Conservation (phyloP, 1,140 invertebrate species). For the Panagrolaimus sp. region DNA sequence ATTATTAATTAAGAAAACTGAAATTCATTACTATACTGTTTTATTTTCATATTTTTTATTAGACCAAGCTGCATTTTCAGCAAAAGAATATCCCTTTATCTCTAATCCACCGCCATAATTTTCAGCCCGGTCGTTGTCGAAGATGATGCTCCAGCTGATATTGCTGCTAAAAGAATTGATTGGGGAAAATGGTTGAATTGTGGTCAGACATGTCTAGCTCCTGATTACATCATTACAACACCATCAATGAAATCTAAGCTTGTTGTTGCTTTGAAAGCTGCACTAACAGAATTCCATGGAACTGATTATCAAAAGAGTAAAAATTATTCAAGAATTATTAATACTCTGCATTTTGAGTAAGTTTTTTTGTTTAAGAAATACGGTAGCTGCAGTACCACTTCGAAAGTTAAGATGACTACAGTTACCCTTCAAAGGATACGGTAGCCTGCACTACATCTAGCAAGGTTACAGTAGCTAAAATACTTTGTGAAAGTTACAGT, state of each 20-base stretch:
- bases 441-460: too few relatives aligned
- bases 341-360: slow-evolving; percentile 68
- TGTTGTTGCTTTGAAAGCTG: slow-evolving; percentile 63
- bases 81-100: too few relatives aligned
- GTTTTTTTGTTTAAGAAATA: slow-evolving; percentile 32
- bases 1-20: too few relatives aligned
- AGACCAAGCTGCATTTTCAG: too few relatives aligned
- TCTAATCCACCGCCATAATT: too few relatives aligned
- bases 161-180: slow-evolving; percentile 67
- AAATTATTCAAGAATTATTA: slow-evolving; percentile 79
- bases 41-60: too few relatives aligned
- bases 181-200: slow-evolving; percentile 90
- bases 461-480: too few relatives aligned
- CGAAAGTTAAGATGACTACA: too few relatives aligned
- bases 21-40: too few relatives aligned
- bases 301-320: slow-evolving; percentile 72
- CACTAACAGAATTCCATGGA: slow-evolving; percentile 79
- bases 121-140: slow-evolving; percentile 37
- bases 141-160: slow-evolving; percentile 45
- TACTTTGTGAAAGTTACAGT: too few relatives aligned
- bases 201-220: slow-evolving; percentile 73
- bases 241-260: slow-evolving; percentile 57
- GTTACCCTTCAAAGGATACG: too few relatives aligned
- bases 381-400: too few relatives aligned
- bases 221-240: slow-evolving; percentile 34